Conservation (phyloP, 2,797 vertebrate genomes). For the Potorous gilbertii region DNA sequence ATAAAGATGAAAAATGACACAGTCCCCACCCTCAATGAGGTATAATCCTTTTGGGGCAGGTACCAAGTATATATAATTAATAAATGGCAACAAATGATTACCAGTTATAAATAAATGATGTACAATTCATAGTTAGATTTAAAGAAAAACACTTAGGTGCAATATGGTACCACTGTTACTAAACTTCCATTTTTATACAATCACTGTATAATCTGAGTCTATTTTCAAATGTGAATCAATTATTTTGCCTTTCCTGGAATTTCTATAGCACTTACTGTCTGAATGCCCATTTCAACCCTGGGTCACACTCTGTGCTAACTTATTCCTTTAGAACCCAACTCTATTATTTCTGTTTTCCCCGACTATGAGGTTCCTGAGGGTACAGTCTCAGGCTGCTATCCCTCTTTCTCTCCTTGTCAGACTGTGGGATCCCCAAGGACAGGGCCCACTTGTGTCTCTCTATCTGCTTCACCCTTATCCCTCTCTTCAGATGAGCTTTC, state of each 20-base stretch:
- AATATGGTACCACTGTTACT: not conserved
- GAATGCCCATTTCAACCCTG: not conserved
- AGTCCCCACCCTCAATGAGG: not conserved
- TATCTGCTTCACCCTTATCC: not conserved
- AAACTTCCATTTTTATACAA: not conserved
- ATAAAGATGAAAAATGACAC: not conserved
- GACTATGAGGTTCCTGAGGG: not conserved
- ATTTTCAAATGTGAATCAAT: not conserved
- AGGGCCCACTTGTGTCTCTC: not conserved
- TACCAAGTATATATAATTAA: not conserved
- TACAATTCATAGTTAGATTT: not conserved
- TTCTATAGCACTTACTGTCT: not conserved
- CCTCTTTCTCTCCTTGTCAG: not conserved
- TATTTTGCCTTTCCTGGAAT: not conserved
- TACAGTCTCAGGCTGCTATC: not conserved
- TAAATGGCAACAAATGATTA: not conserved
- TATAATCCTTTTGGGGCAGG: not conserved
- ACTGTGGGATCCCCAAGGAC: too few species aligned
- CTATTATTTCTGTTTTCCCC: not conserved
- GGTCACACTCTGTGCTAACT: not conserved
- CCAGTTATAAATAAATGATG: not conserved
- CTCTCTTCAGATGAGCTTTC: not conserved
- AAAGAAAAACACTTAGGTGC: conserved; percentile 5
- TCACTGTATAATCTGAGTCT: not conserved
- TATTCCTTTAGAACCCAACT: not conserved